Base-by-base conservation (phyloP, 2,888 invertebrate genomes). In the Lapara coniferarum region DNA sequence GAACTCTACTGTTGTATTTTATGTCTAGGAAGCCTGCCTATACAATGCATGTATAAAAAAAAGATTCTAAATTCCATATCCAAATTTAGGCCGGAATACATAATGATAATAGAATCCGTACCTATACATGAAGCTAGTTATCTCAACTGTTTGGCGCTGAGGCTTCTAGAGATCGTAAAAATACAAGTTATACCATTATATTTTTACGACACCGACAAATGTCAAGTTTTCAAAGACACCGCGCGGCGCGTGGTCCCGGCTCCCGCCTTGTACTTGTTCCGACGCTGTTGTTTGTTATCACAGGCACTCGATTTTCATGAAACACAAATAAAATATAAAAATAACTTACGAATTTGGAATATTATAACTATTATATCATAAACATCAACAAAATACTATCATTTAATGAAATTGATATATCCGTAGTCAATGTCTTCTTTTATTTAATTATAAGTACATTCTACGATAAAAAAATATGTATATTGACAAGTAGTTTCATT, bases 201-300 rank as follows among this genome's bases (percentile, higher is more conserved):
- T 90, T 91, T 92, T 92, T 91, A 92, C 87, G 89, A 89, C 85
- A 84, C 84, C 83, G 88, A 88, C 91, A 89, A 92, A 90, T 90
- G 90, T 90, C 88, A 90, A 91, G 85, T 89, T 91, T 88, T 84
- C 84, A 85, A 88, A 89, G 84, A 85, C 81, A 81, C 79, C 75
- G 72, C 77, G 37, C 59, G 19, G 14, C 19, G 46, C 3, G 59
- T 53, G n/a, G 46, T 46, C 53, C 44, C 46, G 70, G n/a, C 25
- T 46, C 53, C 44, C 46, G 70, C 63, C 63, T 67, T 25, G 63
- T 58, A 56, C 59, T 57, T 68, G 49, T 49, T 46, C 19, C 12
- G 52, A 14, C 58, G 68, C 37, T 25, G 72, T 76, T 83, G 82
- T 86, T 84, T 84, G 83, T 82, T 84, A 84, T 86, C 82, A 81